Base-by-base conservation (phyloP, 2,113 vertebrate genomes). In the Chamaetylas fuelleborni region DNA sequence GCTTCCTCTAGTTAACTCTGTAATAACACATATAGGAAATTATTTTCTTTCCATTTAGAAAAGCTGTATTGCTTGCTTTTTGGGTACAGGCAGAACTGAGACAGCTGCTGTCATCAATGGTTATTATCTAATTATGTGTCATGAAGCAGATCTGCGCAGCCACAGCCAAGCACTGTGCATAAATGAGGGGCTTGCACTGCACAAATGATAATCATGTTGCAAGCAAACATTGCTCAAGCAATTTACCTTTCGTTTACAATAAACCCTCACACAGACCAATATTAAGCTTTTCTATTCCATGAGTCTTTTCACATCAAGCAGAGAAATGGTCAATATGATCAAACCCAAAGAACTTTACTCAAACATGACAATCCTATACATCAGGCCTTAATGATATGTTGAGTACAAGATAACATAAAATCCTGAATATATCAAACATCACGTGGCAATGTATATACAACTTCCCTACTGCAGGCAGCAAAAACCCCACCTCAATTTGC, bases 111-210 rank as follows among this genome's bases (percentile, higher is more conserved):
- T 67, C 54, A 95, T 50, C 71, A 72, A 19, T n/a, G 31, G 47
- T 74, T 90, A 54, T 92, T 93, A 94, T 31, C 58, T 91, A 96
- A 95, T 94, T 90, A 95, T 26, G 48, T 92, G 85, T 88, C 87
- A 92, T 51, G 67, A 36, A 89, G 84, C 70, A 94, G 71, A 93
- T 88, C 50, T 87, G 87, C 1, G 3, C 81, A 88, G 87, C 91
- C 33, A 79, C 18, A 94, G 79, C 67, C 85, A 85, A 80, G 60
- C 34, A 42, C 29, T 66, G 33, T 24, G 31, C 47, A 47, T 34
- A 85, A 91, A 82, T 19, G n/a, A 95, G 57, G 36, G 86, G 58
- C 66, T 66, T 81, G 50, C 60, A n/a, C 60, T 61, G 54, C 70
- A 58, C 19, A 34, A 90, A 88, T 80, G n/a, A 71, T 76, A 58